These are phyloP conservation scores for Phocoena sinus DNA, from an alignment of 2,113 vertebrate species.

Conservation along the genomic window DNA sequence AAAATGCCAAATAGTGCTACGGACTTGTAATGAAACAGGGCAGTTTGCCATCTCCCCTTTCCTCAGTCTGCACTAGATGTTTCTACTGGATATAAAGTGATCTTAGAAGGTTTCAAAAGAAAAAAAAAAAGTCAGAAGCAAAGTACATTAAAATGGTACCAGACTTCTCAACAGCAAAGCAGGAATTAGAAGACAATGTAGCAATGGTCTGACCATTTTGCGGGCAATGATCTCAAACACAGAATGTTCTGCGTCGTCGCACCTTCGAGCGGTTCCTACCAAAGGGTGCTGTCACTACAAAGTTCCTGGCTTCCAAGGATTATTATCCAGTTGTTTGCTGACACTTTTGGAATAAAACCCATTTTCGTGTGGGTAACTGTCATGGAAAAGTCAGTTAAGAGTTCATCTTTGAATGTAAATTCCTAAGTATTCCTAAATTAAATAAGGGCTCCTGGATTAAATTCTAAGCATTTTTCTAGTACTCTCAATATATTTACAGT, in stretches of 20 bases:
- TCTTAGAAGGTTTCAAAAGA: not conserved
- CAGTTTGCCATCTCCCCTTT: not conserved
- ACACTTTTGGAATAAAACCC: not conserved
- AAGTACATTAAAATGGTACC: not conserved
- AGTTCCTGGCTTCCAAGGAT: not conserved
- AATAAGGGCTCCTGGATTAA: not conserved
- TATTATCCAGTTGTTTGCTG: too few species aligned
- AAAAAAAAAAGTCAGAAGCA: not conserved
- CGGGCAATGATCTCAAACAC: not conserved
- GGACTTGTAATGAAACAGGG: not conserved
- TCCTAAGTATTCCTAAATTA: not conserved
- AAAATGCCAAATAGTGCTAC: too few species aligned
- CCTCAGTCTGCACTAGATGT: not conserved
- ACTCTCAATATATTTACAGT: rapidly evolving
- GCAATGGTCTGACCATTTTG: rapidly evolving
- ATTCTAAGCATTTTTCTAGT: not conserved
- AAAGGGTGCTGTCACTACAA: not conserved
- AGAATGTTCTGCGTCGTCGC: too few species aligned
- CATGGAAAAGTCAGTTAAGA: not conserved
- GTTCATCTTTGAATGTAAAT: not conserved
- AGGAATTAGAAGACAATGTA: not conserved
- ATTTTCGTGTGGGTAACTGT: not conserved
- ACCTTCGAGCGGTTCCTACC: not conserved
- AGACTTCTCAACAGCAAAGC: not conserved
- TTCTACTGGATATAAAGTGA: not conserved